Base-by-base conservation (phyloP, 2,797 vertebrate species). In the Calcarius lapponicus region DNA sequence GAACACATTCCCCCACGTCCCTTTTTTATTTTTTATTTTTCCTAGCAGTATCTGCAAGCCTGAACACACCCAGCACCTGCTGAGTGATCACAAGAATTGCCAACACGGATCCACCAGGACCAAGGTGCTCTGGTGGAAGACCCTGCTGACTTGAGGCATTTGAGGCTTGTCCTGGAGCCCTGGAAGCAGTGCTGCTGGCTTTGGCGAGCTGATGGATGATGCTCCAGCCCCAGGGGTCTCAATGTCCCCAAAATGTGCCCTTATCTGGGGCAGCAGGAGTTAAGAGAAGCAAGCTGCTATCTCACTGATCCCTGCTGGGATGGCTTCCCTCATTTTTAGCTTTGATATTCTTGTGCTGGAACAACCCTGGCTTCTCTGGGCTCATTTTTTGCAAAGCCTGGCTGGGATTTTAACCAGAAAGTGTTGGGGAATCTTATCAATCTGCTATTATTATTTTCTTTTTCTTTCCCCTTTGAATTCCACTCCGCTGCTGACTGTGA, bases 371-470 rank as follows among this genome's bases (percentile, higher is more conserved):
- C 36, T 90, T 76, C 71, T 80, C 82, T 53, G 42, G 22, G 56
- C 56, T 78, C 0, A 0, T 43, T 61, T 74, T 79, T 80, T 5
- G 3, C 73, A 60, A 71, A 62, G 54, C 74, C 88, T 83, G 58
- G 32, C 86, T 76, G 79, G 32, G 70, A 65, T 67, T 91, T 91
- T 69, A 89, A 69, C 88, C 82, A 95, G 82, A 93, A 86, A 80
- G 20, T 50, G 4, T 51, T 84, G 67, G 57, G 47, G 80, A 93
- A 90, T 78, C 76, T 93, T 95, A 95, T 71, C 80, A 93, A 90
- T 91, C 88, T 69, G 24, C 71, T 93, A 17, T 79, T 94, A 94
- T 86, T 95, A 90, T 96, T 96, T 90, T 86, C 82, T 74, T 93
- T 96, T 92, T 36, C 53, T 64, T 94, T 88, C 78, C 42, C 71